Evolutionary conservation across 2,888 invertebrate species (phyloP).

Genomic region (Geophilus truncorum): DNA sequence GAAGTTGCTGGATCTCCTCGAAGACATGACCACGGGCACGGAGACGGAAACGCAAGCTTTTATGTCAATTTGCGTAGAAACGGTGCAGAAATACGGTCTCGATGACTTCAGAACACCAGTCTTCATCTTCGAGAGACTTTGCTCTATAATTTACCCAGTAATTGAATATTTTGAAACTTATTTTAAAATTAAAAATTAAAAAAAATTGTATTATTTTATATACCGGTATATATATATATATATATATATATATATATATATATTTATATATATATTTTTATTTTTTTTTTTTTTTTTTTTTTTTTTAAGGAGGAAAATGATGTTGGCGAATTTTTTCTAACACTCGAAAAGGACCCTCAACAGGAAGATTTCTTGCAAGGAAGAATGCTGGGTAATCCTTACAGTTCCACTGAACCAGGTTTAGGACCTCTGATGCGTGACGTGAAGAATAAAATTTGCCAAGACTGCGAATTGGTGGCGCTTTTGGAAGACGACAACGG

Average conservation of each 20-base stretch:
- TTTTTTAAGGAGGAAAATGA: conserved; percentile 75
- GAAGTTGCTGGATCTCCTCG: conserved; percentile 81
- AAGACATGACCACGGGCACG: conserved; percentile 94
- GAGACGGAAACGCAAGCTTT: conserved; percentile 94
- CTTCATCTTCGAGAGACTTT: conserved; percentile 93
- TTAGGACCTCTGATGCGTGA: conserved; percentile 97
- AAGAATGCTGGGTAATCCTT: conserved; percentile 96
- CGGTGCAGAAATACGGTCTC: conserved; percentile 76
- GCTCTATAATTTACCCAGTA: conserved; percentile 87
- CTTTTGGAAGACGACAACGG: conserved; percentile 96
- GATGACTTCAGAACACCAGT: conserved; percentile 94
- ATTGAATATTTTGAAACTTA: neutral
- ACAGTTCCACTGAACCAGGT: conserved; percentile 87
- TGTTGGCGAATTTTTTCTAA: conserved; percentile 91
- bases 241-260: too few relatives aligned
- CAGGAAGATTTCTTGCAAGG: conserved; percentile 98
- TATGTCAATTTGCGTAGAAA: conserved; percentile 95
- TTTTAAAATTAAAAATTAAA: neutral
- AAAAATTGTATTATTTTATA: too few relatives aligned
- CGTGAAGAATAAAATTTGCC: conserved; percentile 97
- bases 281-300: too few relatives aligned
- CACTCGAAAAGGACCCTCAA: conserved; percentile 95
- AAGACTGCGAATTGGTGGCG: conserved; percentile 97
- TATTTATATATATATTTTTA: too few relatives aligned
- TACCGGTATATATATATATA: too few relatives aligned